Conservation (phyloP, 2,113 vertebrate genomes). For the Halichoeres trimaculatus region DNA sequence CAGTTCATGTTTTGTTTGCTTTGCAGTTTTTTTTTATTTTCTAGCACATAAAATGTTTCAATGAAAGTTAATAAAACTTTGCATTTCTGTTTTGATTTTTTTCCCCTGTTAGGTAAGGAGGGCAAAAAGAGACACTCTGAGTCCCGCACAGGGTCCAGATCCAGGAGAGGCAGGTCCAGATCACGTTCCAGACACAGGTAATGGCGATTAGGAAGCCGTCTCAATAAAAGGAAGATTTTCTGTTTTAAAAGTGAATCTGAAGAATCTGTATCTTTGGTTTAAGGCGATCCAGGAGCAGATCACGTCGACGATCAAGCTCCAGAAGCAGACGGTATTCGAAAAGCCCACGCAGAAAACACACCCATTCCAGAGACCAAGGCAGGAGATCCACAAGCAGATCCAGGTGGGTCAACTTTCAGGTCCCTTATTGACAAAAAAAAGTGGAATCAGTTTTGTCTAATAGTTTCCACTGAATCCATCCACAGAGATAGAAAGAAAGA, state of each 20-base stretch:
- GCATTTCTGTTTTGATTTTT: not conserved
- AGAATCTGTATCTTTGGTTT: constrained; percentile 1
- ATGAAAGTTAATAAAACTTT: not conserved
- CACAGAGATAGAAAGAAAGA: constrained; percentile 95
- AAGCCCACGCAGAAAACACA: constrained; percentile 89
- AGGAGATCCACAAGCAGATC: constrained; percentile 89
- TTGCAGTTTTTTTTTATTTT: not conserved
- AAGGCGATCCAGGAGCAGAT: constrained; percentile 92
- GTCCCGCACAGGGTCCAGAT: constrained; percentile 87
- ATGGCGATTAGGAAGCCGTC: not conserved
- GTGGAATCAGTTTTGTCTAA: not conserved
- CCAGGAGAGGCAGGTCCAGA: constrained; percentile 90
- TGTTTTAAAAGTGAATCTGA: not conserved
- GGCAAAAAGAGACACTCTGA: constrained; percentile 92
- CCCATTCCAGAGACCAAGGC: constrained; percentile 89
- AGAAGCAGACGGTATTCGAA: constrained; percentile 91
- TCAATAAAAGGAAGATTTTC: not conserved
- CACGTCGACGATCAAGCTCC: constrained; percentile 90
- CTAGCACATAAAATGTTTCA: not conserved
- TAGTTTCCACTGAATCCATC: not conserved
- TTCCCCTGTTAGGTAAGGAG: constrained; percentile 87
- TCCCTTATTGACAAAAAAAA: not conserved
- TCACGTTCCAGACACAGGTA: constrained; percentile 95
- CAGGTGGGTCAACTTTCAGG: constrained; percentile 76
- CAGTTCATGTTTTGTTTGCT: not conserved